Base-by-base conservation (phyloP, 1,140 invertebrate genomes). In the Glomeris maerens region DNA sequence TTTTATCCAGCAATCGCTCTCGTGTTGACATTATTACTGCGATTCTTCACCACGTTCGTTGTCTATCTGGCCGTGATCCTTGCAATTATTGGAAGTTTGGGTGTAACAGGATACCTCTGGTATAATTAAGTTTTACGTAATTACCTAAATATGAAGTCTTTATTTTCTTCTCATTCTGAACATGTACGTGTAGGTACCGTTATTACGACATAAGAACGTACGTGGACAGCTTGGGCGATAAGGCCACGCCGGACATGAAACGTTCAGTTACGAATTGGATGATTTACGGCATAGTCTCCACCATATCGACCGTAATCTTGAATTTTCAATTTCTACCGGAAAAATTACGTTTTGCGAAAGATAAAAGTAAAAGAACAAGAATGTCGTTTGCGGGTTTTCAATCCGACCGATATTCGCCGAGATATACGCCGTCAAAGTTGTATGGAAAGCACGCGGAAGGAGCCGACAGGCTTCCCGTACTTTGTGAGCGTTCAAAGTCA, bases 1-100 rank as follows among this genome's bases (percentile, higher is more conserved):
- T 41, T 57, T 21, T 45, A 47, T 2, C 27, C 58, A 63, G 68
- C 55, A 23, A 58, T 74, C 49, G 59, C 67, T 20, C 55, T 70
- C 7, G n/a, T 72, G 13, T 58, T 74, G 60, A 63, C 71, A 0
- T 40, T 72, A 4, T 27, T 74, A 29, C 64, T 74, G 29, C 61
- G 71, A 45, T 73, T 64, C 55, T 51, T 68, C 41, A 68, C 69
- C 2, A 56, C 63, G 5, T 49, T 70, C 29, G 59, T 85, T 20
- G 76, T 85, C 46, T 84, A 80, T 75, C 59, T 81, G 3, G 74
- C 83, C 21, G 63, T 84, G 5, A 61, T 74, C 27, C 69, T 75
- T 1, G 71, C 75, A 7, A 66, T 76, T 17, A 27, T 79, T 1
- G 74, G 73, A 10, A 74, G 74, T 39, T 63, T 80, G 26, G 72